Evolutionary conservation across 2,888 invertebrate species (phyloP).

Genomic region (Slavum lentiscoides): DNA sequence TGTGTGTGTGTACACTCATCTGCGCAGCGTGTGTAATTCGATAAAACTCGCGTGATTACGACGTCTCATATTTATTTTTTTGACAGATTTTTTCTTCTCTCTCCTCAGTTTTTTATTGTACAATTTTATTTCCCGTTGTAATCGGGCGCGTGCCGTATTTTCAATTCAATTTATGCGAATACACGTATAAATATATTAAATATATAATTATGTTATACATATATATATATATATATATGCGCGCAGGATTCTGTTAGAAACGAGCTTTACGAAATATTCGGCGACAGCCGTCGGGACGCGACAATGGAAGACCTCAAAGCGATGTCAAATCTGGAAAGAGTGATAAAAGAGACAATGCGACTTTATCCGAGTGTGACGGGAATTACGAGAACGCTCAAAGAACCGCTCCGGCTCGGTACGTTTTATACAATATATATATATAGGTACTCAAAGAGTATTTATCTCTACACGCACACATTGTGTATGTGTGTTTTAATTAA

Average conservation of each 20-base stretch:
- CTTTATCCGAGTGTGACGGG: conserved; percentile 50
- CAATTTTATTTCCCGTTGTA: no score
- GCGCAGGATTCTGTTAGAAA: conserved; percentile 13
- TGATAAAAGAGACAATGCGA: conserved; percentile 53
- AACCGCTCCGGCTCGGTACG: conserved; percentile 32
- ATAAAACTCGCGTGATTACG: no score
- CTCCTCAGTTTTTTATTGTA: no score
- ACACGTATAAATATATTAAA: no score
- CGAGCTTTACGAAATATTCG: conserved; percentile 44
- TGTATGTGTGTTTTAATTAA: neutral
- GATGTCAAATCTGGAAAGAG: conserved; percentile 51
- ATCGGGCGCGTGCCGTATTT: no score
- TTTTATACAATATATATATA: neutral
- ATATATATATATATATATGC: no score
- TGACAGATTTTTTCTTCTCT: no score
- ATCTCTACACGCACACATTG: neutral
- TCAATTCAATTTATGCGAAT: no score
- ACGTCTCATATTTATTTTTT: no score
- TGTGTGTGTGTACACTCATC: no score
- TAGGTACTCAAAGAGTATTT: neutral
- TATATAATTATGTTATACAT: no score
- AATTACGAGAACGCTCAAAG: conserved; percentile 47
- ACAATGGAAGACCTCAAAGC: conserved; percentile 52
- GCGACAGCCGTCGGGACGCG: conserved; percentile 20
- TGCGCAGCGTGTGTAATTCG: no score